Evolutionary conservation across 2,113 vertebrate genomes (phyloP).

Genomic region (Glaucomys volans): DNA sequence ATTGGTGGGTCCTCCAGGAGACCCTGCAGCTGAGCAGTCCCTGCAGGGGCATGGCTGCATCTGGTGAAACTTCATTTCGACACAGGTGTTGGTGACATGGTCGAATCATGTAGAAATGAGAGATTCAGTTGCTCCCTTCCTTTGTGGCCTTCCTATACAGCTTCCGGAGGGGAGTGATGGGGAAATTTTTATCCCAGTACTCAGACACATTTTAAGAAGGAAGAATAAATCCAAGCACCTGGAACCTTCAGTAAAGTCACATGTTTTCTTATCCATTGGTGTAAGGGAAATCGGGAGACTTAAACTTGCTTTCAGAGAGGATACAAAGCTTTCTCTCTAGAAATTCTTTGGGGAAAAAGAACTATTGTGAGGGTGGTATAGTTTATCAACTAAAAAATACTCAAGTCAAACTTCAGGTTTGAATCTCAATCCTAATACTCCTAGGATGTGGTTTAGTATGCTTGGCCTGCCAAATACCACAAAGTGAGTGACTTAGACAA

Average conservation of each 20-base stretch:
- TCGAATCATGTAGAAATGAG: constrained; percentile 3
- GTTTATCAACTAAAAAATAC: not conserved
- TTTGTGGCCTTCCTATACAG: not conserved
- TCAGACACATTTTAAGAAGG: constrained; percentile 31
- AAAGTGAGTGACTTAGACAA: not conserved
- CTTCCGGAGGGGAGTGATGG: not conserved
- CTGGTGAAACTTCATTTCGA: constrained; percentile 60
- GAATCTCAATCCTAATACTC: not conserved
- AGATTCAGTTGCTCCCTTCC: not conserved
- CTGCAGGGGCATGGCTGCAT: not conserved
- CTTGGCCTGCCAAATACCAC: not conserved
- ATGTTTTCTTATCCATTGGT: not conserved
- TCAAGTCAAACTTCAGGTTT: not conserved
- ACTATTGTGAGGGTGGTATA: not conserved
- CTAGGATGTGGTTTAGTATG: not conserved
- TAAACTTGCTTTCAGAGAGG: not conserved
- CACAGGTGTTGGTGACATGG: constrained; percentile 30
- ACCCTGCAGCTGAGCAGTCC: rapidly evolving
- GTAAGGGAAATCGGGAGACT: not conserved
- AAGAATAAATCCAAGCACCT: constrained; percentile 21
- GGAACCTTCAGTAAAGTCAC: not conserved
- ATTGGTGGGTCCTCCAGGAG: not conserved
- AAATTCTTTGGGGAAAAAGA: not conserved
- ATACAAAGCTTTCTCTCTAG: not conserved
- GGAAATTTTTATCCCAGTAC: not conserved